A percentile compares a stretch with the other conserved stretches of the same genome.
Evolutionary conservation across 1,140 invertebrate genomes (phyloP).

Genomic region (Saccostrea echinata): DNA sequence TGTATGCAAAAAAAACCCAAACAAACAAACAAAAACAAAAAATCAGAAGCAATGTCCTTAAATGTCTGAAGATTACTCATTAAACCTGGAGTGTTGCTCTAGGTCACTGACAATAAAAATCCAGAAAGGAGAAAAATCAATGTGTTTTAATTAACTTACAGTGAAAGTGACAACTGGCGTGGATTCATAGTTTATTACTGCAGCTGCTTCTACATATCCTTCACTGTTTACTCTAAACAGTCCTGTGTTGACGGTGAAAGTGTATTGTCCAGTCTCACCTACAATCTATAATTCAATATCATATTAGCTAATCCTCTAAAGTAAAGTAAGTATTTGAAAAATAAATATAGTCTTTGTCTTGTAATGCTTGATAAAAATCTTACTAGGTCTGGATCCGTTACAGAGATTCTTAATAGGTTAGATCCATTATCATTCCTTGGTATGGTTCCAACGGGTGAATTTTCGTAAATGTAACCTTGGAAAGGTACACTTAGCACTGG

Average conservation of each 20-base stretch:
- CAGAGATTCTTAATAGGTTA: conserved; percentile 48
- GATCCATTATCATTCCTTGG: conserved; percentile 50
- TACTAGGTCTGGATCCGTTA: conserved; percentile 66
- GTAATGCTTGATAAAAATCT: conserved; percentile 28
- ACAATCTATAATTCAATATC: conserved; percentile 44
- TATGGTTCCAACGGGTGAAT: conserved; percentile 60
- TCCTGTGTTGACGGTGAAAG: conserved; percentile 47
- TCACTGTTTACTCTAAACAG: conserved; percentile 60
- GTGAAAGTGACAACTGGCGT: conserved; percentile 49
- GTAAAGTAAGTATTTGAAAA: neutral
- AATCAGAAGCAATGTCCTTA: too few relatives aligned
- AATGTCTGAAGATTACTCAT: too few relatives aligned
- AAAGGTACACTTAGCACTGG: conserved; percentile 56
- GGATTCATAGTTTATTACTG: conserved; percentile 62
- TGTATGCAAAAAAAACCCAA: too few relatives aligned
- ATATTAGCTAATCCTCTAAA: neutral
- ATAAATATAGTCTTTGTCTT: neutral
- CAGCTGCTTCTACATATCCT: conserved; percentile 57
- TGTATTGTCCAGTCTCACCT: conserved; percentile 55
- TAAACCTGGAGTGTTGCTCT: too few relatives aligned
- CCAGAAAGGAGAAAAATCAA: too few relatives aligned
- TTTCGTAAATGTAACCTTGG: conserved; percentile 66
- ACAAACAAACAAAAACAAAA: too few relatives aligned
- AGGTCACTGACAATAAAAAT: too few relatives aligned
- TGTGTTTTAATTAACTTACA: conserved; percentile 63